phyloP scores from a whole-genome alignment of 2,113 vertebrate genomes.

The Grammomys dolichurus region DNA sequence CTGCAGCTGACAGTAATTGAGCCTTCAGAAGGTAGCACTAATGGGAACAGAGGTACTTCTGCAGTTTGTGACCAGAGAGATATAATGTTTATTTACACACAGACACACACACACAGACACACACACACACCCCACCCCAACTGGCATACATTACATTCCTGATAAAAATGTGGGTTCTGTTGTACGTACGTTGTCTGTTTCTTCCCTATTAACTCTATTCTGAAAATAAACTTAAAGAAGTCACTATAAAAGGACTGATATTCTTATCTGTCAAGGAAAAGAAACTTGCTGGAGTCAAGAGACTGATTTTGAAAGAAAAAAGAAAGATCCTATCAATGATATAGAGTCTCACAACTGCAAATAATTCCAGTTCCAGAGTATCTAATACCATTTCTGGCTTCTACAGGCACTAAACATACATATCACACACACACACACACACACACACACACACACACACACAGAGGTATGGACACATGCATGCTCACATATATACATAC shows the following conservation, averaged over 20 bases:
- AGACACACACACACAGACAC: not conserved
- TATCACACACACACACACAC: too few species aligned
- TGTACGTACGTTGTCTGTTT: conserved; percentile 19
- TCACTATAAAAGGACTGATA: conserved; percentile 41
- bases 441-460: not conserved
- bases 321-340: not conserved
- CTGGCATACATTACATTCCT: not conserved
- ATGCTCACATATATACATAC: not conserved
- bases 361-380: not conserved
- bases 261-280: conserved; percentile 15
- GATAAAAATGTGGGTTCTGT: conserved; percentile 28
- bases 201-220: conserved; percentile 18
- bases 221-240: conserved; percentile 34
- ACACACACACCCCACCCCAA: not conserved
- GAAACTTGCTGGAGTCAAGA: conserved; percentile 26
- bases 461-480: not conserved
- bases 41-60: not conserved
- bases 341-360: not conserved
- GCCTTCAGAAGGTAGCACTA: not conserved
- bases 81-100: not conserved
- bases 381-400: not conserved
- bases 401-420: not conserved
- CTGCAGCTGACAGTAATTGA: not conserved
- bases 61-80: conserved; percentile 16
- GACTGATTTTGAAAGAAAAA: conserved; percentile 10